Evolutionary conservation across 1,140 invertebrate genomes (phyloP), one percentile per base, ranked within the genome.

Genomic region (Musca vetustissima): DNA sequence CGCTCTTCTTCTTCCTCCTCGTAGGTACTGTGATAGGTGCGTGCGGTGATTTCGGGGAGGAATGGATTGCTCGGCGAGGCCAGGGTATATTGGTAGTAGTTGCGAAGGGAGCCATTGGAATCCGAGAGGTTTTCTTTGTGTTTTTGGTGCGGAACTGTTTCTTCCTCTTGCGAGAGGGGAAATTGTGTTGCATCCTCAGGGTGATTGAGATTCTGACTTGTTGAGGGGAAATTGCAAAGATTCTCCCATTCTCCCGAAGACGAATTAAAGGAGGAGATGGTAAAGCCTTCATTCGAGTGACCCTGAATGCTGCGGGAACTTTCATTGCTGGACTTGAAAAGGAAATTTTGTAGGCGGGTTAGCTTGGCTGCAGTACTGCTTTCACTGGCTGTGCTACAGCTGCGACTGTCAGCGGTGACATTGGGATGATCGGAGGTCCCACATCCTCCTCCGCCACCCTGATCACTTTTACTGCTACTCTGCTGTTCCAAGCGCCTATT

Each of bases 51-150:
- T 69, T 81, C 79, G 17, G 79, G 79, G 47, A 81, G 64, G 57
- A 81, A 81, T 9, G 79, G 79, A 77, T 81, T 81, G 59, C 81
- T 81, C 14, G 79, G 79, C 0, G 79, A 81, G 11, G 79, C 77
- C 43, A 81, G 49, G 4, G 77, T 81, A 43, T 81, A 81, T 55
- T 81, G 79, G 66, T 81, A 81, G 59, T 80, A 81, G 17, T 72
- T 72, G 0, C 75, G 71, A 1, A 66, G 48, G 2, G 53, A 59
- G 4, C 55, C 75, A 2, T 69, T 71, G 4, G 71, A 72, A 17
- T 69, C 69, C 36, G 47, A 67, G 7, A 47, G 57, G 13, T 28
- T 13, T 32, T 49, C 47, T 21, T 32, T n/a, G n/a, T n/a, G n/a
- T n/a, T n/a, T 24, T 9, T 15, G 8, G 6, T 7, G n/a, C 4